Conservation (phyloP, 2,797 vertebrate genomes). For the Discoglossus pictus region DNA sequence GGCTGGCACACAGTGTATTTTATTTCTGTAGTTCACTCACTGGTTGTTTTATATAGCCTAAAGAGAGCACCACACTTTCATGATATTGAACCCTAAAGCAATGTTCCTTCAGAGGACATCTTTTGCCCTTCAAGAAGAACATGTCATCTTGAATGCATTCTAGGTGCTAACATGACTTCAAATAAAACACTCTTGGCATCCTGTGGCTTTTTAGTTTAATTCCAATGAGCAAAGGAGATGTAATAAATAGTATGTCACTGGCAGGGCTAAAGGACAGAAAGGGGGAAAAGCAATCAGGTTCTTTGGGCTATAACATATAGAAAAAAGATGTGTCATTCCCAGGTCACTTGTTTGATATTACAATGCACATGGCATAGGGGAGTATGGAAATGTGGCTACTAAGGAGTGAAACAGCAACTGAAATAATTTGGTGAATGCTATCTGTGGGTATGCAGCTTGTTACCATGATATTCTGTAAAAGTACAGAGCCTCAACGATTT, state of each 20-base stretch:
- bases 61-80: conserved; percentile 31
- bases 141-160: conserved; percentile 23
- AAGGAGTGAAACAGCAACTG: background rate
- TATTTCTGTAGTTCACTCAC: conserved; percentile 19
- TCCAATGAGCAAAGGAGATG: conserved; percentile 31
- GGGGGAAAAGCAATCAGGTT: conserved; percentile 26
- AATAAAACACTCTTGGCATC: conserved; percentile 41
- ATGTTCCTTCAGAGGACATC: conserved; percentile 27
- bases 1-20: conserved; percentile 4
- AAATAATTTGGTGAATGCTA: too few relatives aligned
- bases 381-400: background rate
- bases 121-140: conserved; percentile 36
- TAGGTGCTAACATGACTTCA: conserved; percentile 39
- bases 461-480: too few relatives aligned
- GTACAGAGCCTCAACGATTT: too few relatives aligned
- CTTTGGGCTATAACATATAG: conserved; percentile 13
- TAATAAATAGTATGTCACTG: conserved; percentile 47
- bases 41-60: conserved; percentile 39
- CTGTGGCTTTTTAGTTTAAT: conserved; percentile 43
- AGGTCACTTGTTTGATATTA: conserved; percentile 35
- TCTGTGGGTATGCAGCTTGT: too few relatives aligned
- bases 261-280: conserved; percentile 36
- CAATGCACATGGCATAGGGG: background rate
- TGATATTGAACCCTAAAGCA: conserved; percentile 41
- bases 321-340: conserved; percentile 22